A percentile compares a stretch with the other conserved stretches of the same genome.
These are phyloP conservation scores for Lates japonicus DNA, from an alignment of 2,797 vertebrate species.

Conservation along the genomic window DNA sequence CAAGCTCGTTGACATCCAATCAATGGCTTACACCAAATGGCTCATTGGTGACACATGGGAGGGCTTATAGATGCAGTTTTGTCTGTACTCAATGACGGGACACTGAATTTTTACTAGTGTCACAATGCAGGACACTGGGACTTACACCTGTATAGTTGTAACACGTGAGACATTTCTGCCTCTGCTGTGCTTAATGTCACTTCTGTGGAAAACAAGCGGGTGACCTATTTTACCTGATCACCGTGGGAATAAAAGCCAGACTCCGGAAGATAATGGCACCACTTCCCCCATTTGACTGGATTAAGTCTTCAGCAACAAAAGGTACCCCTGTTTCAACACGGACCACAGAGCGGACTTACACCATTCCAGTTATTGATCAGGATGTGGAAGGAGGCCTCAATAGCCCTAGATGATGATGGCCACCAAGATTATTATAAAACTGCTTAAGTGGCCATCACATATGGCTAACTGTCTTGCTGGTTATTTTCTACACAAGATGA, in stretches of 20 bases:
- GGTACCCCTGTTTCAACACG: conserved; percentile 92
- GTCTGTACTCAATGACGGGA: conserved; percentile 96
- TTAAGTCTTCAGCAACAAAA: conserved; percentile 92
- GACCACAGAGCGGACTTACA: conserved; percentile 95
- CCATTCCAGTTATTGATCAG: conserved; percentile 93
- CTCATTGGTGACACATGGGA: conserved; percentile 96
- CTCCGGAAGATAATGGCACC: conserved; percentile 91
- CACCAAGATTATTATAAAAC: conserved; percentile 99
- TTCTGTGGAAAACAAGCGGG: conserved; percentile 92
- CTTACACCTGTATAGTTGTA: conserved; percentile 99
- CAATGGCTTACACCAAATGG: conserved; percentile 98
- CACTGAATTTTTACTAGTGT: conserved; percentile 97
- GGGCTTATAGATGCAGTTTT: conserved; percentile 95
- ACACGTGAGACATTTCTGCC: conserved; percentile 98
- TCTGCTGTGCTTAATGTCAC: conserved; percentile 97
- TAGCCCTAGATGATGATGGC: conserved; percentile 99
- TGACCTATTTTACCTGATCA: conserved; percentile 98
- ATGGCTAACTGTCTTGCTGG: conserved; percentile 99
- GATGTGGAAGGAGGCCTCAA: conserved; percentile 88
- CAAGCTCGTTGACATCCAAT: conserved; percentile 96
- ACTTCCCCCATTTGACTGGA: conserved; percentile 93
- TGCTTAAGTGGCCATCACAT: conserved; percentile 99
- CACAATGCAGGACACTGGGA: conserved; percentile 96
- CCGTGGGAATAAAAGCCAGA: conserved; percentile 97
- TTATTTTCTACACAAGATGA: conserved; percentile 99